Base-by-base conservation (phyloP, 2,888 invertebrate genomes). In the Thera obeliscata region DNA sequence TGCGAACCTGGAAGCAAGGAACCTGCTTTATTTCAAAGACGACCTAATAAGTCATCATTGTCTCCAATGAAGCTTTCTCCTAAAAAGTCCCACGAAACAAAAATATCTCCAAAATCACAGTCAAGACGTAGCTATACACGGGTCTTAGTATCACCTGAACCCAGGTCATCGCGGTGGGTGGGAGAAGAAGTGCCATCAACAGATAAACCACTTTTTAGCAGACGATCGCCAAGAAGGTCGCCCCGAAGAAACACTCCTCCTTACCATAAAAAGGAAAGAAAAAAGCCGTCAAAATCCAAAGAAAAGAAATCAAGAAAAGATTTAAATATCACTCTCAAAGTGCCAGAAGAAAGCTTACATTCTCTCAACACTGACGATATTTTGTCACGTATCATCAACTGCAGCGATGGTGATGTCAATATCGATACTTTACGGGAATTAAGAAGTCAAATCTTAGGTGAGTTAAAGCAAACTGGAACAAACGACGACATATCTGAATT, bases 401-500 rank as follows among this genome's bases (percentile, higher is more conserved):
- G 93, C 73, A 87, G 84, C 68, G 90, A 91, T 73, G 81, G 78
- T 65, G 93, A 93, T 71, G 91, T 94, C 63, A 92, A 94, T 69
- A 91, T 95, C 54, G 84, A 88, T 61, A 93, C 94, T 52, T 81
- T 95, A 56, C 88, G 93, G 54, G 90, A 88, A 72, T 78, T 94
- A 50, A 85, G 94, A 72, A 84, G 88, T 38, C 90, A 93, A 81
- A 89, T 95, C 61, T 86, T 94, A 9, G 87, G 89, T 12, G 94
- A 95, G 80, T 80, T 94, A 11, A 89, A 90, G 76, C 85, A 90
- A 50, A 92, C 91, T 0, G 90, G 92, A 33, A 82, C 84, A 33
- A 92, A 84, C 66, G 89, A 92, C 72, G 93, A 93, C 66, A 91
- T 93, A 80, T 90, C 92, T 1, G 91, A 93, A 74, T 83, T 92